Percentiles rank a stretch among this genome's conserved stretches.
phyloP scores from a whole-genome alignment of 2,888 invertebrate species.

The Apodemia zela region DNA sequence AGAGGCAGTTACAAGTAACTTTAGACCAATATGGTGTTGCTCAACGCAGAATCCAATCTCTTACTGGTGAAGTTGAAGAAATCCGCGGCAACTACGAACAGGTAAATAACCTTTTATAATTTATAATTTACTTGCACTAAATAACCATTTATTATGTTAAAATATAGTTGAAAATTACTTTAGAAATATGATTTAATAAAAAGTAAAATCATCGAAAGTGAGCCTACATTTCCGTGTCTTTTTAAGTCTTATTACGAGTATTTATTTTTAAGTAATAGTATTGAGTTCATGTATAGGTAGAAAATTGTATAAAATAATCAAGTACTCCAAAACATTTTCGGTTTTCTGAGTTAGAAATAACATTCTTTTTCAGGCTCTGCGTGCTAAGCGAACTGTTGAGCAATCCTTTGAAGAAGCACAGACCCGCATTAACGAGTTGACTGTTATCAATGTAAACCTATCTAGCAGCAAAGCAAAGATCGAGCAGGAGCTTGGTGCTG shows the following conservation, averaged over 20 bases:
- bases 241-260: too few species aligned
- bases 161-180: too few species aligned
- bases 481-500: slow-evolving; percentile 94
- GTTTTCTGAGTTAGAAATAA: background rate
- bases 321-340: background rate
- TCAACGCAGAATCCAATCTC: slow-evolving; percentile 93
- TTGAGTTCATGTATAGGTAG: background rate
- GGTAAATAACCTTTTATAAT: slow-evolving; percentile 38
- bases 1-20: slow-evolving; percentile 96
- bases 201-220: too few species aligned
- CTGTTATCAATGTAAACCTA: slow-evolving; percentile 96
- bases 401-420: slow-evolving; percentile 94
- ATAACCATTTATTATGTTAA: too few species aligned
- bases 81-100: slow-evolving; percentile 93
- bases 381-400: slow-evolving; percentile 95
- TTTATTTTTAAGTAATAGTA: too few species aligned
- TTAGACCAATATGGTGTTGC: slow-evolving; percentile 95
- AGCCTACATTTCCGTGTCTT: too few species aligned
- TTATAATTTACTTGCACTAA: too few species aligned
- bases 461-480: slow-evolving; percentile 96
- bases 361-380: slow-evolving; percentile 85
- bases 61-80: slow-evolving; percentile 98
- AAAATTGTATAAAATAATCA: background rate
- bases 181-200: too few species aligned
- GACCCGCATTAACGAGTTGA: slow-evolving; percentile 96